These are phyloP conservation scores for Clinocottus analis DNA, from an alignment of 2,113 vertebrate genomes.

Conservation along the genomic window DNA sequence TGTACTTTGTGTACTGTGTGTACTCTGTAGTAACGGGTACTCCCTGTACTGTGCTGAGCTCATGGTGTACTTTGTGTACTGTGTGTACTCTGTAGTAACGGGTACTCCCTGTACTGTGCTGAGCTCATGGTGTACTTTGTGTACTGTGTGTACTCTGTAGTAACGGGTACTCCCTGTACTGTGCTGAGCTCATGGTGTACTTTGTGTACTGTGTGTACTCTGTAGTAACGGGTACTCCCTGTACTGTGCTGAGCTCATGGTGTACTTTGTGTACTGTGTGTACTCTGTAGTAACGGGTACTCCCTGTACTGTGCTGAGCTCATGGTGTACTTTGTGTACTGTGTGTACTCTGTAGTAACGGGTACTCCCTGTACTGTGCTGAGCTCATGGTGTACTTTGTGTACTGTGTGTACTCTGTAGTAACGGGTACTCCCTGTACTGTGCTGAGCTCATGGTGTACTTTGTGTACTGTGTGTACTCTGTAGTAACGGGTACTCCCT, in stretches of 20 bases:
- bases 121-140: slow-evolving; percentile 82
- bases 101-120: slow-evolving; percentile 85
- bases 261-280: slow-evolving; percentile 16
- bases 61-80: slow-evolving; percentile 71
- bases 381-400: slow-evolving; percentile 82
- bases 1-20: slow-evolving; percentile 16
- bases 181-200: slow-evolving; percentile 85
- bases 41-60: slow-evolving; percentile 86
- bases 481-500: slow-evolving; percentile 78
- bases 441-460: slow-evolving; percentile 85
- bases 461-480: too few species aligned
- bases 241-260: slow-evolving; percentile 87
- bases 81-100: slow-evolving; percentile 20
- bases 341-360: slow-evolving; percentile 20
- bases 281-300: slow-evolving; percentile 68
- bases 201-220: too few species aligned
- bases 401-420: background rate
- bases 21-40: slow-evolving; percentile 68
- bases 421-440: slow-evolving; percentile 84
- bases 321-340: slow-evolving; percentile 71
- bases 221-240: slow-evolving; percentile 78
- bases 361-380: slow-evolving; percentile 85
- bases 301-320: slow-evolving; percentile 86
- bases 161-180: slow-evolving; percentile 84
- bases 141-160: background rate